Evolutionary conservation across 2,797 vertebrate species (phyloP).

Genomic region (Tokudaia muenninki): DNA sequence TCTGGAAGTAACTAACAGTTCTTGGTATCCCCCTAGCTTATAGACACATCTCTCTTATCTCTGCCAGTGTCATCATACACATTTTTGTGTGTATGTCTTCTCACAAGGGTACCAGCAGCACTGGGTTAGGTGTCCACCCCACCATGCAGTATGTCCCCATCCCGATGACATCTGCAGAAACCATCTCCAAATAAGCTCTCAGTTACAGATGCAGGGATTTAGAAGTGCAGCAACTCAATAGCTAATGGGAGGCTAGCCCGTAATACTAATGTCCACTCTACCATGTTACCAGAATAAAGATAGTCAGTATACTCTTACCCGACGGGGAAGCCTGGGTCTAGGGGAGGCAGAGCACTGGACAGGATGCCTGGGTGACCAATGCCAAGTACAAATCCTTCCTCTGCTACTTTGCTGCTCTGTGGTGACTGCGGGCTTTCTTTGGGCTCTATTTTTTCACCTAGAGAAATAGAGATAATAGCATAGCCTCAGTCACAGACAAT

Average conservation of each 20-base stretch:
- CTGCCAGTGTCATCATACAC: neutral
- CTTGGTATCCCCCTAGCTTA: neutral
- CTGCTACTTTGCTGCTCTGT: neutral
- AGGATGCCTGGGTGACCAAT: neutral
- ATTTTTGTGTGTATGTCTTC: neutral
- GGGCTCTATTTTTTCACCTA: constrained; percentile 5
- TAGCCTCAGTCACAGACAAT: neutral
- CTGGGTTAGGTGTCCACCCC: neutral
- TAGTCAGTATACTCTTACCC: neutral
- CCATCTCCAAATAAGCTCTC: neutral
- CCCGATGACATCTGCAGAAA: neutral
- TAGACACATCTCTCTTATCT: neutral
- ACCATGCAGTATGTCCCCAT: neutral
- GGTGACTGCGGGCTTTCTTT: neutral
- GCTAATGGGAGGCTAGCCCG: neutral
- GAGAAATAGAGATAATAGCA: neutral
- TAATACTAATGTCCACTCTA: neutral
- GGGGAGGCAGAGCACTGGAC: neutral
- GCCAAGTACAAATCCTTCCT: neutral
- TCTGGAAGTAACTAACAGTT: neutral
- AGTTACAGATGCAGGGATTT: neutral
- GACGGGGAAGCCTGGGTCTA: neutral
- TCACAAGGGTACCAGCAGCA: neutral
- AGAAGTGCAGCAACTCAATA: neutral
- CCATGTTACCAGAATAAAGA: neutral